phyloP scores from a whole-genome alignment of 2,888 invertebrate species.

The Callyntrura guangdongensis region DNA sequence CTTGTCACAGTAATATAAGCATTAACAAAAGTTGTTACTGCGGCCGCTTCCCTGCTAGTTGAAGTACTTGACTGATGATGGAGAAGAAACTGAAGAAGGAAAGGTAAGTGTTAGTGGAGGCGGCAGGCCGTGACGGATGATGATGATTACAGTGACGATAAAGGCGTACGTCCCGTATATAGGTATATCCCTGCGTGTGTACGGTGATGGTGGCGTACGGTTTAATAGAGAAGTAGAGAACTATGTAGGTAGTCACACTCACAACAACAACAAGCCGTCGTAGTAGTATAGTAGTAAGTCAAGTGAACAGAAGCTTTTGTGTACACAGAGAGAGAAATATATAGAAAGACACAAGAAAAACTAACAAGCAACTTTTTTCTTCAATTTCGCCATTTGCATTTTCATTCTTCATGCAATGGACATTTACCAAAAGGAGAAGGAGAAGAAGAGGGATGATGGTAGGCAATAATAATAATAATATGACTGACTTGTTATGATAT shows the following conservation, averaged over 20 bases:
- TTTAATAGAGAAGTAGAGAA: neutral
- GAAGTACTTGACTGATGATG: slow-evolving; percentile 70
- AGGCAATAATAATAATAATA: slow-evolving; percentile 69
- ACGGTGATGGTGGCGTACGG: no score
- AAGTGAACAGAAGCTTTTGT: slow-evolving; percentile 61
- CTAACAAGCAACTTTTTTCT: slow-evolving; percentile 52
- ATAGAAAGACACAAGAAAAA: slow-evolving; percentile 55
- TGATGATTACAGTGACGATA: slow-evolving; percentile 17
- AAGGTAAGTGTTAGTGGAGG: slow-evolving; percentile 75
- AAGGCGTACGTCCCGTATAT: neutral
- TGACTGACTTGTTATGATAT: slow-evolving; percentile 62
- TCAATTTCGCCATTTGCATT: slow-evolving; percentile 61
- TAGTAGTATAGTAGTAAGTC: neutral
- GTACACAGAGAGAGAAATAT: neutral
- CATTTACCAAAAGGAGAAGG: slow-evolving; percentile 39
- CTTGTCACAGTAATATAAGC: neutral
- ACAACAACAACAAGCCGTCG: neutral
- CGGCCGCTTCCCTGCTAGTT: neutral
- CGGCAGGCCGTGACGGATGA: slow-evolving; percentile 77
- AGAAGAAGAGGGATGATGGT: slow-evolving; percentile 27
- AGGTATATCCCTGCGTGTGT: neutral
- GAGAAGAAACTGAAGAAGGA: slow-evolving; percentile 67
- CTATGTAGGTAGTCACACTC: neutral
- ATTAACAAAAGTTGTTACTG: neutral
- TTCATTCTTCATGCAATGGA: slow-evolving; percentile 61